These are phyloP conservation scores for Heliconius hewitsoni DNA, from an alignment of 1,140 invertebrate genomes.

Conservation along the genomic window DNA sequence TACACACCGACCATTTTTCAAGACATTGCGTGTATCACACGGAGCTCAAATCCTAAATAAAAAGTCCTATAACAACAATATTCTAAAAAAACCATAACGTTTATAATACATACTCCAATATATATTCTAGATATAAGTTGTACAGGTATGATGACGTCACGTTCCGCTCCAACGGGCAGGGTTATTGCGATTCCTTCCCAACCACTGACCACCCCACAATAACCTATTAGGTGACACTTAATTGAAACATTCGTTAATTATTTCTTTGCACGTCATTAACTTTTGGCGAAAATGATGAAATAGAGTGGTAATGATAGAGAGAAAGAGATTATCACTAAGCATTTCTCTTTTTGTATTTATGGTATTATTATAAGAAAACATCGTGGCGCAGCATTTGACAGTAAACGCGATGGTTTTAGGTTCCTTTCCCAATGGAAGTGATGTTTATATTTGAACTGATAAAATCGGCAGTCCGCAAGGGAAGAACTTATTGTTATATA, in stretches of 20 bases:
- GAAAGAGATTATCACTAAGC: not conserved
- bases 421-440: too few relatives aligned
- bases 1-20: too few relatives aligned
- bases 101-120: not conserved
- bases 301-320: not conserved
- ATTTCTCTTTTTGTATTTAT: not conserved
- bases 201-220: conserved; percentile 39
- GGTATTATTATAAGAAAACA: too few relatives aligned
- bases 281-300: conserved; percentile 11
- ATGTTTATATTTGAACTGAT: too few relatives aligned
- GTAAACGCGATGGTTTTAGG: too few relatives aligned
- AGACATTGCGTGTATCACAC: too few relatives aligned
- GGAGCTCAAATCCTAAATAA: not conserved
- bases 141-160: conserved; percentile 33
- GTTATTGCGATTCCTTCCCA: conserved; percentile 54
- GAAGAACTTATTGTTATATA: too few relatives aligned
- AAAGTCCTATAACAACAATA: not conserved
- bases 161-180: conserved; percentile 45
- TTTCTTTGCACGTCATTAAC: conserved; percentile 37
- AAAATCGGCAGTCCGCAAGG: too few relatives aligned
- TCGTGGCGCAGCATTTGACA: too few relatives aligned
- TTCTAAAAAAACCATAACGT: not conserved
- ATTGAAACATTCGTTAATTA: conserved; percentile 51
- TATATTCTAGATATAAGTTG: not conserved
- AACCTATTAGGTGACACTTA: conserved; percentile 49